Evolutionary conservation across 2,888 invertebrate species (phyloP), one percentile per base, ranked within the genome.

Genomic region (Ormyrus pomaceus): DNA sequence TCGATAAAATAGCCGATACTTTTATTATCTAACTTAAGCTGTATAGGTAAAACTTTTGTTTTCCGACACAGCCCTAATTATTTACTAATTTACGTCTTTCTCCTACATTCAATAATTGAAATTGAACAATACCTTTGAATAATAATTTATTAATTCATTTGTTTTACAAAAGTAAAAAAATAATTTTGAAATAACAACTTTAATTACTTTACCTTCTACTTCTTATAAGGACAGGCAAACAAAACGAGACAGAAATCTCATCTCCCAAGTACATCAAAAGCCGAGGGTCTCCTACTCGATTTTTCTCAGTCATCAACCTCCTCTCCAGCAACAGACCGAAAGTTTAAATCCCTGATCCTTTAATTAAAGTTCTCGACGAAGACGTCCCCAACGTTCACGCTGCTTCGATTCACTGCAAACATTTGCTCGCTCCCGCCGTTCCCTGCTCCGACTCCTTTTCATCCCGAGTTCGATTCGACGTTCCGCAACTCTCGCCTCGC

Each of bases 361-460:
- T 74, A 74, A 74, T 74, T 74, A 58, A 58, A 66, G 45, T 9
- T 45, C 51, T 19, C 55, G 51, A 65, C 50, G 59, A 74, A 34
- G 53, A 0, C 58, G 9, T 19, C 45, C 59, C 34, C 34, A 66
- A 66, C 58, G 65, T 74, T 65, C 65, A n/a, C 55, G 9, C 46
- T 10, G 56, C n/a, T 34, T 48, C 64, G n/a, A 34, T 55, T 74
- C 11, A n/a, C 9, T 9, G 51, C 74, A 58, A 74, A 66, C 50
- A 58, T 66, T 65, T 48, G 64, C 56, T 34, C 34, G 34, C 34
- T 34, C 34, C 19, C 19, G 19, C 19, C 19, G 19, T 19, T 34
- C 34, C 34, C 34, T 19, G 34, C 19, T 34, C 56, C 46, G 10
- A 7, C 64, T 45, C 6, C 11, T 62, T 53, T 62, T 71, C 51